These are phyloP conservation scores for Drosophila busckii DNA, from an alignment of 1,140 invertebrate species.

Conservation along the genomic window DNA sequence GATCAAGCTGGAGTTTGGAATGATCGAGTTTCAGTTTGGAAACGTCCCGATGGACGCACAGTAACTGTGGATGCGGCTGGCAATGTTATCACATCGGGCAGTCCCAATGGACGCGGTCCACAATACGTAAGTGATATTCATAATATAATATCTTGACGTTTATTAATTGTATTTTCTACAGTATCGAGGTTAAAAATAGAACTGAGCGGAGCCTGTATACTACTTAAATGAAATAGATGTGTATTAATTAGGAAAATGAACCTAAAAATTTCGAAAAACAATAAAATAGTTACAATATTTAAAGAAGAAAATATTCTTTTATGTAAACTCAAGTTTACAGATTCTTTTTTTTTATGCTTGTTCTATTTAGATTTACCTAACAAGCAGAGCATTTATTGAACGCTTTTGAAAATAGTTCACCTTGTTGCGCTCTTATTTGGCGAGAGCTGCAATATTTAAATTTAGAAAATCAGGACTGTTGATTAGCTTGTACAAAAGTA, in stretches of 20 bases:
- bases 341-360: no score
- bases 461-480: slow-evolving; percentile 15
- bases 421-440: not conserved
- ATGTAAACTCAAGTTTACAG: no score
- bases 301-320: no score
- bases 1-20: slow-evolving; percentile 50
- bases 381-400: no score
- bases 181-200: slow-evolving; percentile 19
- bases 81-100: slow-evolving; percentile 21
- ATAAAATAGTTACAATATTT: no score
- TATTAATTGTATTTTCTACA: not conserved
- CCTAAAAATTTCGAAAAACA: no score
- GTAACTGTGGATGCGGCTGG: slow-evolving; percentile 20
- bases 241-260: no score
- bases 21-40: slow-evolving; percentile 35
- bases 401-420: no score
- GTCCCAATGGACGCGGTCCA: slow-evolving; percentile 27
- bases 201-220: not conserved
- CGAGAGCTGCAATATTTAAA: slow-evolving; percentile 15
- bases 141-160: not conserved
- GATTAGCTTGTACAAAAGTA: no score
- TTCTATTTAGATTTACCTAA: not conserved
- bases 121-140: slow-evolving; percentile 24
- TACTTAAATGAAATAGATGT: no score
- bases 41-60: slow-evolving; percentile 44